Conservation (phyloP, 30 jellyfish, hydroid and myxozoan genomes). For the Catostylus mosaicus region DNA sequence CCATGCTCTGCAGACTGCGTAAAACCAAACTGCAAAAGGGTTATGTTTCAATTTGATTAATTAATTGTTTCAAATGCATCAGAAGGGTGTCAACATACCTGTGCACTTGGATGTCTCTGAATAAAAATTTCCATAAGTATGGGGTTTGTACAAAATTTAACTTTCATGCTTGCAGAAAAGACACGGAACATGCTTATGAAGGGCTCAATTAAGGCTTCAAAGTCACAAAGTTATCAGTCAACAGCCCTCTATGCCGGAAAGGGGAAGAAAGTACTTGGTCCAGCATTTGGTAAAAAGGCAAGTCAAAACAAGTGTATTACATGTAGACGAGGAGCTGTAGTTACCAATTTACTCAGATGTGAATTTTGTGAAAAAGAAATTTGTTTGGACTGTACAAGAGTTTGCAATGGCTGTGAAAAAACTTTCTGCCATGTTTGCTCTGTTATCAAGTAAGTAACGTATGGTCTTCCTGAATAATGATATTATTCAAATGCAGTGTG, state of each 20-base stretch:
- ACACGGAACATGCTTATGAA: constrained; percentile 64
- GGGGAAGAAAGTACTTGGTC: constrained; percentile 88
- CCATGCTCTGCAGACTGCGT: too few relatives aligned
- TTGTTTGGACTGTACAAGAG: constrained; percentile 68
- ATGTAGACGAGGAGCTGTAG: constrained; percentile 18
- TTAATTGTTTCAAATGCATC: too few relatives aligned
- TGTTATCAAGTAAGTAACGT: constrained; percentile 69
- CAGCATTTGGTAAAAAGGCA: constrained; percentile 73
- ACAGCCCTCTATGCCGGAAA: constrained; percentile 2
- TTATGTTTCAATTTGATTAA: too few relatives aligned
- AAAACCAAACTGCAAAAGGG: too few relatives aligned
- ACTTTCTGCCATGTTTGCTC: constrained; percentile 83
- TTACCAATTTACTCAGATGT: constrained; percentile 20
- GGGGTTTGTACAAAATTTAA: too few relatives aligned
- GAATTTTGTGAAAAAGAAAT: constrained; percentile 70
- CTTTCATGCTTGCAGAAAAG: constrained; percentile 44
- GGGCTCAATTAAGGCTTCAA: constrained; percentile 85
- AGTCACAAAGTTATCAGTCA: constrained; percentile 3
- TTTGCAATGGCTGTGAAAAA: constrained; percentile 69
- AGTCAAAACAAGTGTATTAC: constrained; percentile 39
- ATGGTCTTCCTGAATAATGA: too few relatives aligned
- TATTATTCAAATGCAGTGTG: too few relatives aligned
- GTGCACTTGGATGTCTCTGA: too few relatives aligned
- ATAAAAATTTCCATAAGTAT: too few relatives aligned
- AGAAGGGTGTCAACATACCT: too few relatives aligned